Evolutionary conservation across 2,797 vertebrate genomes (phyloP), one percentile per base, ranked within the genome.

Genomic region (Pempheris klunzingeri): DNA sequence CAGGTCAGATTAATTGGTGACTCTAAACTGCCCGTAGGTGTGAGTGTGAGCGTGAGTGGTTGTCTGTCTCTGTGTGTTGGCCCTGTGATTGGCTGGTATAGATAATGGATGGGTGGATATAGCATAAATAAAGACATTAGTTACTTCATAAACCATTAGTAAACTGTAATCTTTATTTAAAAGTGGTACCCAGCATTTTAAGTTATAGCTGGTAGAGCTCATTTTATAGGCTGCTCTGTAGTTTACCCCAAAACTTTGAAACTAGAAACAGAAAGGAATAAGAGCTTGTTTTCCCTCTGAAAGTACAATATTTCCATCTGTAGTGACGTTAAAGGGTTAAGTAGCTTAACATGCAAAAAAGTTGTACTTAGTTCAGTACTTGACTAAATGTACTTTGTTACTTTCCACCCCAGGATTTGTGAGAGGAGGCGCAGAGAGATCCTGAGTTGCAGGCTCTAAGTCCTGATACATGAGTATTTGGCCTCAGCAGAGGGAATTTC

Each of bases 401-500:
- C 41, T 79, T 26, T 50, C 38, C 50, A 8, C 8, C 11, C 10
- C 18, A 64, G 49, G 44, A 36, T 65, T 26, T 55, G 59, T 12
- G 32, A 49, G 71, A 60, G 52, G 22, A 78, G 61, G 43, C 72
- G 55, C 49, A 49, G 52, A 59, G n/a, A 20, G 43, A 60, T 46
- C 41, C 47, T 69, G 61, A 71, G 50, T n/a, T 34, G 41, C 55
- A 54, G 58, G 0, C 43, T 71, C 22, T 72, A 66, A 80, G 74
- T 77, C 77, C 70, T 87, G 75, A 83, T 78, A 61, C 71, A 52
- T 22, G 57, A 71, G 71, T 71, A 54, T 79, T 81, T 83, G 69
- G 63, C 82, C 81, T 72, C 72, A 82, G 74, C 75, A 43, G 86
- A 88, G 86, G 70, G 87, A 89, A 90, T 93, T 93, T 91, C 80